Conservation (phyloP, 2,888 invertebrate species). For the Nineta flava region DNA sequence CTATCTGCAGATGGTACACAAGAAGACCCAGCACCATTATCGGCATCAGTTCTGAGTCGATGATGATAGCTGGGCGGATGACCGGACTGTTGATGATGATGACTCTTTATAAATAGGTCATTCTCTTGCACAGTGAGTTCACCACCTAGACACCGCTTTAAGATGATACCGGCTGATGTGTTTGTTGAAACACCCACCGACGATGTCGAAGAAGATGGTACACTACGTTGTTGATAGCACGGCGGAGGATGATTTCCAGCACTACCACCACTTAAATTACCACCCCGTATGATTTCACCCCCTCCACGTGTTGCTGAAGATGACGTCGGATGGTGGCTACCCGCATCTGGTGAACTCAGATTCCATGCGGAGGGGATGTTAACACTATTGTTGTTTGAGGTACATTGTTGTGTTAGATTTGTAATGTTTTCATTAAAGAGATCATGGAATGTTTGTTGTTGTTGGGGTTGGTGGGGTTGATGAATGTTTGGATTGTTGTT, state of each 20-base stretch:
- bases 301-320: neutral
- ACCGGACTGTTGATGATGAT: neutral
- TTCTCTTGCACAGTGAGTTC: neutral
- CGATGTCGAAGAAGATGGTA: neutral
- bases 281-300: neutral
- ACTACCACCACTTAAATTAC: neutral
- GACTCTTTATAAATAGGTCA: neutral
- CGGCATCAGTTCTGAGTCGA: too few relatives aligned
- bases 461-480: too few relatives aligned
- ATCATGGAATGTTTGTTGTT: neutral
- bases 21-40: too few relatives aligned
- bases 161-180: neutral
- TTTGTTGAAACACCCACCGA: neutral
- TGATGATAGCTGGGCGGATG: too few relatives aligned
- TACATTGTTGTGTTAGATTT: neutral
- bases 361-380: neutral
- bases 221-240: neutral
- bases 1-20: slow-evolving; percentile 32
- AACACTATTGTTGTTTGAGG: neutral
- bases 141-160: neutral
- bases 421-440: neutral
- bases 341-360: neutral
- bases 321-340: neutral
- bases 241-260: neutral
- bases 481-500: neutral